Conservation (phyloP, 2,888 invertebrate genomes). For the Hymenopus coronatus region DNA sequence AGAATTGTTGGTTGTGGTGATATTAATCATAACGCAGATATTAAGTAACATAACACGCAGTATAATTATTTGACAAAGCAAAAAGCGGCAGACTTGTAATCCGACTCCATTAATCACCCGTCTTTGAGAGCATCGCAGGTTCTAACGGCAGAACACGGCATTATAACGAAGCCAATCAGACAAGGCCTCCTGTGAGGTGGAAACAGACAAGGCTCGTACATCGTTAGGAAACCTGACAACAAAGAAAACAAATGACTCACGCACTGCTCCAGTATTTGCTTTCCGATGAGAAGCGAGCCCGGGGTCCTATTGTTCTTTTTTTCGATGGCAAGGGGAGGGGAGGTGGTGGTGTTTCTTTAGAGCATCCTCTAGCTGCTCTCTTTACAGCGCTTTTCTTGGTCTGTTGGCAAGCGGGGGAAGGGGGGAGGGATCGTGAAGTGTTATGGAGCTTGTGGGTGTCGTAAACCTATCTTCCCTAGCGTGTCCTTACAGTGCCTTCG, state of each 20-base stretch:
- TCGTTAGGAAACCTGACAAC: constrained; percentile 18
- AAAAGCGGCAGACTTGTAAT: not conserved
- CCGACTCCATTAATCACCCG: not conserved
- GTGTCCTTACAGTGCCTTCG: not conserved
- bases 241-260: constrained; percentile 16
- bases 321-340: not conserved
- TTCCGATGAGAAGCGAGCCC: constrained; percentile 27
- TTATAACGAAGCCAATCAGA: not conserved
- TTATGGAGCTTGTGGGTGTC: not conserved
- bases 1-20: not conserved
- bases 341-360: not conserved
- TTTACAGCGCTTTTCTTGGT: not conserved
- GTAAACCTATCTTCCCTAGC: not conserved
- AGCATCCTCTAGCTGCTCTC: not conserved
- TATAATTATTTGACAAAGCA: not conserved
- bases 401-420: not conserved
- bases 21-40: not conserved
- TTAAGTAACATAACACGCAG: not conserved
- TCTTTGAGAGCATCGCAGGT: not conserved
- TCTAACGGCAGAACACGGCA: not conserved
- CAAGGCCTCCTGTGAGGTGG: not conserved
- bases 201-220: not conserved
- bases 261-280: constrained; percentile 16
- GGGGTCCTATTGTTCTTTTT: not conserved
- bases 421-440: not conserved